These are phyloP conservation scores for Hybos culiciformis DNA, from an alignment of 2,888 invertebrate species.

Conservation along the genomic window DNA sequence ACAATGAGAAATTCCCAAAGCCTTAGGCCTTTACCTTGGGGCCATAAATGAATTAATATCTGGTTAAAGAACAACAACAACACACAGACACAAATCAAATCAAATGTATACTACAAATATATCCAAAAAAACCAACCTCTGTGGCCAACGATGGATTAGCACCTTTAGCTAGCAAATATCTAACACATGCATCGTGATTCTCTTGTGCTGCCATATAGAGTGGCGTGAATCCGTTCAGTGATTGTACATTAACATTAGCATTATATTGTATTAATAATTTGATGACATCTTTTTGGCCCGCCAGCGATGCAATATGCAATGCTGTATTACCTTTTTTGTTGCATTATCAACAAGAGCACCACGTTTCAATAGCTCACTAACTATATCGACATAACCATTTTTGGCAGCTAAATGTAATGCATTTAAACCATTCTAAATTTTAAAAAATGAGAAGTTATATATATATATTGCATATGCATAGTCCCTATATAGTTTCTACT, in stretches of 20 bases:
- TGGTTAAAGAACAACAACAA: no score
- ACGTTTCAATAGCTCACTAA: slow-evolving; percentile 75
- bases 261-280: slow-evolving; percentile 79
- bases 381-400: slow-evolving; percentile 92
- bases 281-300: slow-evolving; percentile 90
- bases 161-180: slow-evolving; percentile 77
- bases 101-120: no score
- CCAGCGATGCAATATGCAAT: slow-evolving; percentile 93
- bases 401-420: slow-evolving; percentile 95
- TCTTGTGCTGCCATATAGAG: slow-evolving; percentile 98
- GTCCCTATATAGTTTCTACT: slow-evolving; percentile 31
- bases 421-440: slow-evolving; percentile 83
- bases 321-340: slow-evolving; percentile 96
- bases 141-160: slow-evolving; percentile 95
- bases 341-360: slow-evolving; percentile 90
- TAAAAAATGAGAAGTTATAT: slow-evolving; percentile 14
- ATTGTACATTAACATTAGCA: slow-evolving; percentile 93
- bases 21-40: no score
- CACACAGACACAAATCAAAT: no score
- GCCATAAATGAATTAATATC: no score
- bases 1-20: no score
- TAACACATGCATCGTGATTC: slow-evolving; percentile 87
- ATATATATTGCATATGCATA: not conserved
- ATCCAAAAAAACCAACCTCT: slow-evolving; percentile 56
- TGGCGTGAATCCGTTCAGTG: slow-evolving; percentile 94